Base-by-base conservation (phyloP, 2,113 vertebrate genomes). In the Crotalus viridis region DNA sequence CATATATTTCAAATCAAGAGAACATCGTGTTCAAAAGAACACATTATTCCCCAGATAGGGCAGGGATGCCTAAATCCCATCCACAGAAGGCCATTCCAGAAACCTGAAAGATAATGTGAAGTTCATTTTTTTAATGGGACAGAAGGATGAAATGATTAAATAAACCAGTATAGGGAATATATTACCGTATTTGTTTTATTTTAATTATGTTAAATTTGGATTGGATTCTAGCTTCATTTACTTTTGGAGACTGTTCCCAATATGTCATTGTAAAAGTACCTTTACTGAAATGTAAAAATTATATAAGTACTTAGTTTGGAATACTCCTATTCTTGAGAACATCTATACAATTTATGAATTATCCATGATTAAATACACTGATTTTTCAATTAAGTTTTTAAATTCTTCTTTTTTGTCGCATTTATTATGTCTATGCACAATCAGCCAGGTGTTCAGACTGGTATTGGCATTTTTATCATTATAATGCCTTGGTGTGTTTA, bases 401-500 rank as follows among this genome's bases (percentile, higher is more conserved):
- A 92, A 24, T 21, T 57, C 93, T 1, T 24, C 0, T 0, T 92
- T 92, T 93, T 93, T 4, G 26, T 3, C 46, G 0, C 4, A n/a
- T 33, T 33, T 33, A 6, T 69, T 33, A 69, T 69, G 1, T 69
- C 33, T 1, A 2, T 28, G 0, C 26, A 69, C 10, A 59, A 22
- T 1, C 22, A 64, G 26, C 28, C 61, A 64, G 26, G 26, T 13
- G 26, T 64, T 64, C 26, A 64, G 26, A n/a, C 5, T n/a, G 61
- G 61, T 13, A 0, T n/a, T 13, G n/a, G 12, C 28, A n/a, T 48
- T 89, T 6, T 26, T 5, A 89, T 91, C 8, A 33, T 4, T 90
- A 90, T 93, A 54, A 33, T 24, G 43, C 54, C 33, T 94, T 1
- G 90, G 85, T 88, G 92, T 86, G 33, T 12, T 85, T 48, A 56